These are phyloP conservation scores for Menidia menidia DNA, from an alignment of 2,797 vertebrate species.

Conservation along the genomic window DNA sequence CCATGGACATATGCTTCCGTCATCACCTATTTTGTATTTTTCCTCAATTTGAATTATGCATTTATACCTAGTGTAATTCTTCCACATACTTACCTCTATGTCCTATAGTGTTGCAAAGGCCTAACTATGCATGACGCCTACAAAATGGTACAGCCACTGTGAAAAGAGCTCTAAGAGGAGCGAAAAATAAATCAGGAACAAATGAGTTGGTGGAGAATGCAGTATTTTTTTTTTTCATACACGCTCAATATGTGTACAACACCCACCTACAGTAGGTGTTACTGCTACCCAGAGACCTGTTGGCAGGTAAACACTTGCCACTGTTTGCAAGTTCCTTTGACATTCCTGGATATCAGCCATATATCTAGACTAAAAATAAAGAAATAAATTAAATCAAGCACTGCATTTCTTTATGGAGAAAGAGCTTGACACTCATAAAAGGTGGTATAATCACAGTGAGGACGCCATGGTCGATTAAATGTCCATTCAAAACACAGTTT, in stretches of 20 bases:
- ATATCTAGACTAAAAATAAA: slow-evolving; percentile 9
- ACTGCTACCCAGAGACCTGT: slow-evolving; percentile 39
- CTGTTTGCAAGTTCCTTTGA: slow-evolving; percentile 3
- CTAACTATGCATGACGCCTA: slow-evolving; percentile 29
- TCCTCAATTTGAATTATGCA: not conserved
- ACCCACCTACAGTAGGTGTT: slow-evolving; percentile 42
- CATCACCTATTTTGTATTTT: not conserved
- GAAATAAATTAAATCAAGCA: not conserved
- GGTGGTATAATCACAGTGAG: slow-evolving; percentile 47
- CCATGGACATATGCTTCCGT: not conserved
- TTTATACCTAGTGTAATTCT: slow-evolving; percentile 1
- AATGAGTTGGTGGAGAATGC: slow-evolving; percentile 39
- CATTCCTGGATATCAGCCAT: slow-evolving; percentile 13
- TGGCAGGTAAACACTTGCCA: slow-evolving; percentile 30
- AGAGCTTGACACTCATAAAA: slow-evolving; percentile 43
- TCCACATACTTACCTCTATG: slow-evolving; percentile 21
- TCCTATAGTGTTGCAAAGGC: slow-evolving; percentile 24
- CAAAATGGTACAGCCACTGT: slow-evolving; percentile 32
- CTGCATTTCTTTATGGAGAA: slow-evolving; percentile 18
- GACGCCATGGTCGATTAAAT: slow-evolving; percentile 60
- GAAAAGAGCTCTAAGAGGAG: slow-evolving; percentile 24
- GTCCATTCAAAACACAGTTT: slow-evolving; percentile 70
- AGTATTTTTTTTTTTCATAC: slow-evolving; percentile 31
- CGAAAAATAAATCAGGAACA: slow-evolving; percentile 16
- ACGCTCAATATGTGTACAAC: slow-evolving; percentile 37